These are phyloP conservation scores for Chydorus sphaericus DNA, from an alignment of 2,888 invertebrate species.

Conservation along the genomic window DNA sequence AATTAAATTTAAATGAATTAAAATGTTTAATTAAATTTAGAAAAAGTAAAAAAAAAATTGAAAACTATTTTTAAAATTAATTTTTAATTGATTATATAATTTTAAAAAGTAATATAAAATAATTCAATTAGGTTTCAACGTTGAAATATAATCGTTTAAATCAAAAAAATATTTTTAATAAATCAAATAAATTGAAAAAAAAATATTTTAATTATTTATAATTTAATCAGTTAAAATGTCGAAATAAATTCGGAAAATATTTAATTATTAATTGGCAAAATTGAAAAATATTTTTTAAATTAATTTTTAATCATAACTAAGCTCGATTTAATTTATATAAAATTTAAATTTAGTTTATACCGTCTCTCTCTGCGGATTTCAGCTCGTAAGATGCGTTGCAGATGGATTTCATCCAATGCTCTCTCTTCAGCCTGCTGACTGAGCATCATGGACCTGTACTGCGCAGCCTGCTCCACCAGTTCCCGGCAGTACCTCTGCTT, in stretches of 20 bases:
- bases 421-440: not conserved
- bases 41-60: not conserved
- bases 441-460: not conserved
- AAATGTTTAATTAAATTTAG: not conserved
- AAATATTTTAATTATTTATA: no score
- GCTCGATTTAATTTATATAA: not conserved
- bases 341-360: not conserved
- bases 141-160: no score
- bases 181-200: no score
- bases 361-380: not conserved
- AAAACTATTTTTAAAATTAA: not conserved
- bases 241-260: not conserved
- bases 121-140: no score
- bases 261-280: not conserved
- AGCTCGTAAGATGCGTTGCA: not conserved
- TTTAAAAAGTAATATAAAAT: no score
- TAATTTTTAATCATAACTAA: no score
- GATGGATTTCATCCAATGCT: not conserved
- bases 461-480: not conserved
- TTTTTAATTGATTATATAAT: no score
- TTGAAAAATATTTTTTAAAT: no score
- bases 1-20: no score
- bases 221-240: not conserved
- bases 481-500: constrained; percentile 1
- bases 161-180: no score